Conservation (phyloP, 2,888 invertebrate species). For the Caenorhabditis wallacei region DNA sequence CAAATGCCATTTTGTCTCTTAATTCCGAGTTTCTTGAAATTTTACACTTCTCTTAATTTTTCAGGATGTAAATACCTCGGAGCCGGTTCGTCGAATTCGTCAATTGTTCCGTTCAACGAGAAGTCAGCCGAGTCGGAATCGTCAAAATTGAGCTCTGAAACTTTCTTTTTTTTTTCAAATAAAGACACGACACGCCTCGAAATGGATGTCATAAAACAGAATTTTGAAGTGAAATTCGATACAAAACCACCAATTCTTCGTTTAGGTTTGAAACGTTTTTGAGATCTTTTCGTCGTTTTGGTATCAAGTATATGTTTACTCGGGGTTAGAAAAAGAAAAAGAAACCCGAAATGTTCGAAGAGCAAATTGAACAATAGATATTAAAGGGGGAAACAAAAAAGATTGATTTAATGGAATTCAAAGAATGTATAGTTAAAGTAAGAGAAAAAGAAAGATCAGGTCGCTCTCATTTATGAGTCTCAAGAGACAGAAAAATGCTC, state of each 20-base stretch:
- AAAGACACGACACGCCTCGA: constrained; percentile 16
- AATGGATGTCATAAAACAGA: constrained; percentile 51
- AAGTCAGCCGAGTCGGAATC: constrained; percentile 62
- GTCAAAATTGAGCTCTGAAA: constrained; percentile 67
- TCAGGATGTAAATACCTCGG: no score
- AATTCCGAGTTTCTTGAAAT: no score
- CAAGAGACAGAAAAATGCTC: constrained; percentile 41
- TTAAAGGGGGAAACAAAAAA: not conserved
- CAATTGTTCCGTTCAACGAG: constrained; percentile 56
- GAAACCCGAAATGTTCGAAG: constrained; percentile 23
- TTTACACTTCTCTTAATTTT: no score
- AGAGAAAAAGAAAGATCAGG: constrained; percentile 10
- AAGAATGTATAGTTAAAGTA: constrained; percentile 10
- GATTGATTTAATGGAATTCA: constrained; percentile 14
- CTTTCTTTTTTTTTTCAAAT: not conserved
- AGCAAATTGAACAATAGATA: constrained; percentile 20
- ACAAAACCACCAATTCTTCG: constrained; percentile 45
- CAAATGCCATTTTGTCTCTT: no score
- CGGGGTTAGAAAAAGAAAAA: constrained; percentile 24
- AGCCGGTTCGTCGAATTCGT: constrained; percentile 56
- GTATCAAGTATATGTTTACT: constrained; percentile 45
- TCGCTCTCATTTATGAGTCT: constrained; percentile 50
- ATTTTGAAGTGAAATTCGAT: constrained; percentile 56
- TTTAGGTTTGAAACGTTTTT: constrained; percentile 47
- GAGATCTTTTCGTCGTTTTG: not conserved